phyloP scores from a whole-genome alignment of 2,113 vertebrate genomes.

The Mobula hypostoma region DNA sequence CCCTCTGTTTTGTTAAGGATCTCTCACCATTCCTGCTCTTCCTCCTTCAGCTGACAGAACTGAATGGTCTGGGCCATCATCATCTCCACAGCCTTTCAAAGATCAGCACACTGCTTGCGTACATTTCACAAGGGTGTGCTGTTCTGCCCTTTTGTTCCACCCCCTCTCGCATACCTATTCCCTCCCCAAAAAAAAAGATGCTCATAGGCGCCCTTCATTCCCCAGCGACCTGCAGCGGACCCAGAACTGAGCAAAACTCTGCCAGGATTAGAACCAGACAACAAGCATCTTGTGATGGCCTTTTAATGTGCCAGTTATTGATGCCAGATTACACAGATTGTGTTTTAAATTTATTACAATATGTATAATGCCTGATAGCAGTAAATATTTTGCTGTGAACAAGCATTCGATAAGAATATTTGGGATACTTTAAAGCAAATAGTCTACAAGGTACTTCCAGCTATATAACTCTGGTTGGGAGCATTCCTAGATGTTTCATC shows the following conservation, averaged over 20 bases:
- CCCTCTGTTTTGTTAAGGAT: constrained; percentile 1
- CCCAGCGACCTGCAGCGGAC: neutral
- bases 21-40: constrained; percentile 3
- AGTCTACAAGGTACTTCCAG: neutral
- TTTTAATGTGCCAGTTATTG: neutral
- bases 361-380: neutral
- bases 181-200: neutral
- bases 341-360: neutral
- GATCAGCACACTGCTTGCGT: neutral
- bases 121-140: neutral
- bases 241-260: neutral
- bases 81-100: neutral
- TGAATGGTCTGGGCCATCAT: neutral
- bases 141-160: neutral
- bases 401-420: neutral
- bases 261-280: neutral
- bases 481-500: neutral
- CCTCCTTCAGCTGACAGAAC: neutral
- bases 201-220: neutral
- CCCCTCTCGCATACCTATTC: too few relatives aligned
- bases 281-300: neutral
- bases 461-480: neutral
- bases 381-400: neutral
- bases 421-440: neutral
- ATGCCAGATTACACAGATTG: neutral